Evolutionary conservation across 2,113 vertebrate species (phyloP).

Genomic region (Zootoca vivipara): DNA sequence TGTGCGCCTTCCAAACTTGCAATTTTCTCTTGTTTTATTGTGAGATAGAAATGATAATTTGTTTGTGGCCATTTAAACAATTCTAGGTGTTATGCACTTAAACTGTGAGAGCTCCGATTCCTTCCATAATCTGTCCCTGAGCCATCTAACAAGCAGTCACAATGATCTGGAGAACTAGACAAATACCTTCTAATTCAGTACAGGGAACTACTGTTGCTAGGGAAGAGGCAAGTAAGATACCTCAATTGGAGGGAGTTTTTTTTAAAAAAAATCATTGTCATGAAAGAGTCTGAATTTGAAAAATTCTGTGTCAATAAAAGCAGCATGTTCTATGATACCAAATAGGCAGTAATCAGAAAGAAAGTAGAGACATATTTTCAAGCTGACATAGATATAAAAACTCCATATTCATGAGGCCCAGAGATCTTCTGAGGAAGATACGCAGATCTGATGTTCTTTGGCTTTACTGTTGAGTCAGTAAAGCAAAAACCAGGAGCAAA

Average conservation of each 20-base stretch:
- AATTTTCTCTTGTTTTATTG: background rate
- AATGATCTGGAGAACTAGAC: background rate
- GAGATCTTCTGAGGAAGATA: background rate
- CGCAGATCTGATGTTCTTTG: background rate
- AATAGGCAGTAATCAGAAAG: background rate
- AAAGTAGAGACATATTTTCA: background rate
- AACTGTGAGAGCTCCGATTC: background rate
- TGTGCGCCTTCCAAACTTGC: background rate
- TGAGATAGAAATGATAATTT: background rate
- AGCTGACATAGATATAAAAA: background rate
- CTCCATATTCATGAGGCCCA: too few species aligned
- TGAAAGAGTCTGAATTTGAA: background rate
- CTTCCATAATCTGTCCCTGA: background rate
- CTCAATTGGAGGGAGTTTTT: background rate
- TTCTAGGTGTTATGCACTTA: background rate
- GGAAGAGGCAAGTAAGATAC: background rate
- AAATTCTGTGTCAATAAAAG: background rate
- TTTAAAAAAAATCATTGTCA: background rate
- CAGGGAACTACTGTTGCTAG: background rate
- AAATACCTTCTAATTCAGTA: background rate
- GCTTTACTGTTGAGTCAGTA: background rate
- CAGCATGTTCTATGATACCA: background rate
- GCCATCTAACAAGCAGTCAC: background rate
- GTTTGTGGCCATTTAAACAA: background rate
- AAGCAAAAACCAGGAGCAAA: background rate